phyloP scores from a whole-genome alignment of 2,113 vertebrate species.

The Dasyornis broadbenti region DNA sequence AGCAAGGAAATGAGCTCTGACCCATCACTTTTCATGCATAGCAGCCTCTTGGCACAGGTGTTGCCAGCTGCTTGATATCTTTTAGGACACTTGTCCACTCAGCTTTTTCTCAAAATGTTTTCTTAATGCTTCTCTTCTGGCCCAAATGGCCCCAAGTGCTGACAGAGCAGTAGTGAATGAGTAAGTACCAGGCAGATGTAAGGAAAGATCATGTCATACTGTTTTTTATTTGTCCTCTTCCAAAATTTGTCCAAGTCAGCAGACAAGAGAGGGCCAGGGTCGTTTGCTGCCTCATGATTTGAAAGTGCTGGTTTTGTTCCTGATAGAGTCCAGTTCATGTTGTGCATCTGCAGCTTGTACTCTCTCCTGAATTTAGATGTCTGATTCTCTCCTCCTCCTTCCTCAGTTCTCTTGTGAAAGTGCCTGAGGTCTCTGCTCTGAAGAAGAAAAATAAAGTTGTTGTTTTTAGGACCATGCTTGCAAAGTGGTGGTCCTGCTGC shows the following conservation, averaged over 20 bases:
- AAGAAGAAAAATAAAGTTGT: neutral
- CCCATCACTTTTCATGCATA: neutral
- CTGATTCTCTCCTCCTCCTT: neutral
- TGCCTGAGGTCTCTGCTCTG: neutral
- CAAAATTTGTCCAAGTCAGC: neutral
- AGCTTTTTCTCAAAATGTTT: neutral
- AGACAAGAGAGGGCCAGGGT: neutral
- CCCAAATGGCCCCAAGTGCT: neutral
- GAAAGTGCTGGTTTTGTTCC: neutral
- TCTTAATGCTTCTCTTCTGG: neutral
- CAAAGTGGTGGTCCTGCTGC: neutral
- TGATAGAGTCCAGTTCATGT: neutral
- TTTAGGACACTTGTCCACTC: neutral
- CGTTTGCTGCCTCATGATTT: neutral
- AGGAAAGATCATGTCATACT: neutral
- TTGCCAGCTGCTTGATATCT: neutral
- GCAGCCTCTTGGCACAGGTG: neutral
- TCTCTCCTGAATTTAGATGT: neutral
- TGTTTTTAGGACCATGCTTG: neutral
- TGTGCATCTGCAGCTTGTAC: neutral
- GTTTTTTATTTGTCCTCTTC: neutral
- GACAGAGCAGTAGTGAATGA: neutral
- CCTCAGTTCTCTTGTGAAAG: neutral
- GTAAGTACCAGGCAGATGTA: neutral
- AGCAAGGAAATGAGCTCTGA: neutral